These are phyloP conservation scores for Phorcus lineatus DNA, from an alignment of 2,888 invertebrate species.

Conservation along the genomic window DNA sequence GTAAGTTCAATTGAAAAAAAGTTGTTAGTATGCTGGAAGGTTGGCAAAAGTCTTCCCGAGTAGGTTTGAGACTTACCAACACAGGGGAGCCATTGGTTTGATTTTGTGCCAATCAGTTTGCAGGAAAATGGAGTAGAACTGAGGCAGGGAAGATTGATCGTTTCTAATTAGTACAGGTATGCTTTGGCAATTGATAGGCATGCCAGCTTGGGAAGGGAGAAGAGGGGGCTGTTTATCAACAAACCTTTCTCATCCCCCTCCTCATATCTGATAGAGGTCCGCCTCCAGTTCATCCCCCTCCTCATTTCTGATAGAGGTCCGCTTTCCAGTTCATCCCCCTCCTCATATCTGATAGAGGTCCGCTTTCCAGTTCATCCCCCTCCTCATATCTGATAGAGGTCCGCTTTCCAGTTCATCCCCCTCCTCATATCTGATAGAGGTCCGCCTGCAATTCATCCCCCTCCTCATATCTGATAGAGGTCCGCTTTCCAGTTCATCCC, in stretches of 20 bases:
- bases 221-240: background rate
- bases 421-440: background rate
- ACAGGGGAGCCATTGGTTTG: conserved; percentile 6
- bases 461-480: background rate
- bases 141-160: conserved; percentile 1
- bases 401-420: background rate
- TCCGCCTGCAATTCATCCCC: background rate
- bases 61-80: no score
- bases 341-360: no score
- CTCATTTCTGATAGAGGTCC: no score
- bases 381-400: no score
- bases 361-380: background rate
- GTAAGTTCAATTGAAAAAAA: no score
- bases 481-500: background rate
- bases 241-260: background rate
- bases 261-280: no score
- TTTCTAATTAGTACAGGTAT: conserved; percentile 9
- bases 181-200: background rate
- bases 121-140: conserved; percentile 14
- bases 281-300: no score
- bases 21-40: no score
- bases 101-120: conserved; percentile 23
- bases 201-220: background rate
- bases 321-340: background rate
- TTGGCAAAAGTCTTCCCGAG: no score